Conservation (phyloP, 2,797 vertebrate genomes). For the Lycodopsis pacificus region DNA sequence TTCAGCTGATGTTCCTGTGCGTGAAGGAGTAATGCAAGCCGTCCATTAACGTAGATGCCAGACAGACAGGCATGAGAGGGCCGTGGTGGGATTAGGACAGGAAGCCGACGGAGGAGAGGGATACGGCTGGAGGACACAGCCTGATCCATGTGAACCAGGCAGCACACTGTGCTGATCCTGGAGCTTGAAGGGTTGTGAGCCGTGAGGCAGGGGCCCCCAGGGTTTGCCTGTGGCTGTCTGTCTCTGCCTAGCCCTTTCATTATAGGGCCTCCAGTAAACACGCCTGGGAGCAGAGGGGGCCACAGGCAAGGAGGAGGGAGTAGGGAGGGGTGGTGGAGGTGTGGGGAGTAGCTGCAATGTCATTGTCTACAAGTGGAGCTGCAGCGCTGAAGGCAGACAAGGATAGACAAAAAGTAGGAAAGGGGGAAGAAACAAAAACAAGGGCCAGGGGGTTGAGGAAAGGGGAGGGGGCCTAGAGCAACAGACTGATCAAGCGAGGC, state of each 20-base stretch:
- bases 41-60: constrained; percentile 63
- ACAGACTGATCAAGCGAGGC: constrained; percentile 86
- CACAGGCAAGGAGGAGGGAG: constrained; percentile 48
- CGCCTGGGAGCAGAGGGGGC: constrained; percentile 61
- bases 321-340: constrained; percentile 11
- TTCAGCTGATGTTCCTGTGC: constrained; percentile 29
- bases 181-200: constrained; percentile 75
- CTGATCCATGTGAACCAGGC: constrained; percentile 81
- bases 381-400: constrained; percentile 67
- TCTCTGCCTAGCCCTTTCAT: constrained; percentile 80
- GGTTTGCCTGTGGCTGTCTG: constrained; percentile 80
- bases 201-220: constrained; percentile 72
- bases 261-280: constrained; percentile 81
- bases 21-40: constrained; percentile 50
- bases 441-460: constrained; percentile 44
- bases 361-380: constrained; percentile 74
- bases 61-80: constrained; percentile 61
- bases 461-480: constrained; percentile 69
- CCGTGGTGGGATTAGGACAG: constrained; percentile 77
- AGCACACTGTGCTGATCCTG: constrained; percentile 80
- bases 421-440: constrained; percentile 38
- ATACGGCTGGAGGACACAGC: constrained; percentile 76
- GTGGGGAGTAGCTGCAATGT: constrained; percentile 64
- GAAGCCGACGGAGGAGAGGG: constrained; percentile 74
- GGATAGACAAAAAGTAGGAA: constrained; percentile 61